Percentiles rank a stretch among this genome's conserved stretches.
Conservation (phyloP, 2,888 invertebrate genomes). For the Gastrophysa polygoni region DNA sequence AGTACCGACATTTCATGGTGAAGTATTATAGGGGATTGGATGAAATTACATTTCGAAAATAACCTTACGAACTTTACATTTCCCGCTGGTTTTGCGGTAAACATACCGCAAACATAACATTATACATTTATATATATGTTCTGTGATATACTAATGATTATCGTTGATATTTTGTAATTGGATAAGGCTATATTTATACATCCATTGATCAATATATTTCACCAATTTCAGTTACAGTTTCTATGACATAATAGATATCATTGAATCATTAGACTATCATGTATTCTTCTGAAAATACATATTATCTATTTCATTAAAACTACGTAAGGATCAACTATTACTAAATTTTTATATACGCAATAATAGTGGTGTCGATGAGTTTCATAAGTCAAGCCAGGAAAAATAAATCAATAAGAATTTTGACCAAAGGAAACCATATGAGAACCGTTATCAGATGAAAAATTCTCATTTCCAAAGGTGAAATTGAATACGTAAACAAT, state of each 20-base stretch:
- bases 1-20: too few relatives aligned
- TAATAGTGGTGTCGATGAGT: constrained; percentile 55
- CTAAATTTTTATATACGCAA: constrained; percentile 57
- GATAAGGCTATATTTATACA: background rate
- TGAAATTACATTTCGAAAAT: too few relatives aligned
- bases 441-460: too few relatives aligned
- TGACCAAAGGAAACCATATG: too few relatives aligned
- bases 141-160: too few relatives aligned
- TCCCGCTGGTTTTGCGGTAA: too few relatives aligned
- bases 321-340: constrained; percentile 58
- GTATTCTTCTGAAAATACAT: constrained; percentile 56
- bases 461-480: too few relatives aligned
- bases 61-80: too few relatives aligned
- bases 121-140: too few relatives aligned
- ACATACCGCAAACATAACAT: too few relatives aligned
- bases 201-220: constrained; percentile 42
- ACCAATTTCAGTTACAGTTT: constrained; percentile 43
- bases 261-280: constrained; percentile 54
- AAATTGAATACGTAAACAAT: too few relatives aligned
- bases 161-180: background rate
- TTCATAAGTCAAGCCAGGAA: constrained; percentile 14
- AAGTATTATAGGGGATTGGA: too few relatives aligned
- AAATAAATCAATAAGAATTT: constrained; percentile 20
- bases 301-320: constrained; percentile 55
- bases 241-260: constrained; percentile 50